A percentile compares a stretch with the other conserved stretches of the same genome.
phyloP scores from a whole-genome alignment of 2,888 invertebrate genomes.

The Caenorhabditis panamensis region DNA sequence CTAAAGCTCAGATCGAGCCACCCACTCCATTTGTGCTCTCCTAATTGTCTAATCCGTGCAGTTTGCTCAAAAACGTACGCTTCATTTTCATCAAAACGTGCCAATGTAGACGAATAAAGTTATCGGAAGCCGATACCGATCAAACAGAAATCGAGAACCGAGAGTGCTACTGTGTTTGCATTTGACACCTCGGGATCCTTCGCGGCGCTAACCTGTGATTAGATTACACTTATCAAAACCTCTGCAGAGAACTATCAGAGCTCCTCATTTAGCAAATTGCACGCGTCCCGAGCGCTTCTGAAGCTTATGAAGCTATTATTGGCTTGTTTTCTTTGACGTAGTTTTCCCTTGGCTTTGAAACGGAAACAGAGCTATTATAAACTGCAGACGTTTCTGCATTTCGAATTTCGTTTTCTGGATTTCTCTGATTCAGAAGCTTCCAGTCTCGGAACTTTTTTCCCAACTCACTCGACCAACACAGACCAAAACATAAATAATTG shows the following conservation, averaged over 20 bases:
- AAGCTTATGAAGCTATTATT: background rate
- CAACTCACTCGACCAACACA: background rate
- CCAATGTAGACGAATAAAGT: slow-evolving; percentile 35
- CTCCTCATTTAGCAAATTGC: slow-evolving; percentile 28
- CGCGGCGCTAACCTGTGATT: slow-evolving; percentile 14
- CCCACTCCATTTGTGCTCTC: slow-evolving; percentile 3
- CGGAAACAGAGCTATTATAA: too few species aligned
- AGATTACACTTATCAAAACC: slow-evolving; percentile 45
- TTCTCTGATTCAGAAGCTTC: too few species aligned
- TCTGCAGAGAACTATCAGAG: slow-evolving; percentile 23
- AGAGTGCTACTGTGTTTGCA: slow-evolving; percentile 47
- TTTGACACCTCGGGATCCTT: slow-evolving; percentile 51
- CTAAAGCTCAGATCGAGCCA: too few species aligned
- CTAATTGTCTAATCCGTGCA: slow-evolving; percentile 10
- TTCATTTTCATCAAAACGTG: slow-evolving; percentile 52
- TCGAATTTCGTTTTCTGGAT: background rate
- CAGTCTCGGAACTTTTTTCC: background rate
- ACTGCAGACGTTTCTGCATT: too few species aligned
- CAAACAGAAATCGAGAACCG: slow-evolving; percentile 35
- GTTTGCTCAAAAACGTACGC: slow-evolving; percentile 49
- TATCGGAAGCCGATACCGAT: slow-evolving; percentile 24
- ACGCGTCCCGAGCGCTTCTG: background rate
- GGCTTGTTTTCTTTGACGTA: background rate
- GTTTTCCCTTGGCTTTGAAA: too few species aligned
- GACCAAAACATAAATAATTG: slow-evolving; percentile 4